Conservation (phyloP, 2,113 vertebrate genomes). For the Zootoca vivipara region DNA sequence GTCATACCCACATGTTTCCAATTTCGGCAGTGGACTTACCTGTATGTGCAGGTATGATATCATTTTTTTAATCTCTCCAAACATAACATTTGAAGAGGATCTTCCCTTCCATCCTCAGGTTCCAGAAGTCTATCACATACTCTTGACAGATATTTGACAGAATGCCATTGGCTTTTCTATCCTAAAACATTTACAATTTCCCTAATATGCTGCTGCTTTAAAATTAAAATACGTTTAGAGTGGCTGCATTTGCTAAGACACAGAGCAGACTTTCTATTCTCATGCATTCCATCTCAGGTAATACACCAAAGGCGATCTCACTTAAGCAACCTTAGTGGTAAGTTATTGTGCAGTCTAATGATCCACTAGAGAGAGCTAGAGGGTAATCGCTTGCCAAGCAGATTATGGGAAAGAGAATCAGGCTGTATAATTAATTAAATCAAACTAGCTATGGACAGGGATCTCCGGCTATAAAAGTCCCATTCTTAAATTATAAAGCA, state of each 20-base stretch:
- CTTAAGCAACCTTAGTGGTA: not conserved
- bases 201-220: too few relatives aligned
- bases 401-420: slow-evolving; percentile 5
- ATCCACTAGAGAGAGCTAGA: slow-evolving; percentile 20
- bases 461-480: not conserved
- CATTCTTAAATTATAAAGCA: slow-evolving; percentile 10
- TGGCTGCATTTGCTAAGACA: not conserved
- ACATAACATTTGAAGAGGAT: not conserved
- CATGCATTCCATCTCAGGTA: not conserved
- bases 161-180: not conserved
- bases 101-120: not conserved
- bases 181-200: not conserved
- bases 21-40: not conserved
- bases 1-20: not conserved
- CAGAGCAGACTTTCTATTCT: not conserved
- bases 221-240: not conserved
- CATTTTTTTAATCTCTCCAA: not conserved
- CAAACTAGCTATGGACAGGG: not conserved
- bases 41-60: not conserved
- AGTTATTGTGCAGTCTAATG: slow-evolving; percentile 8
- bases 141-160: not conserved
- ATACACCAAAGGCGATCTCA: not conserved
- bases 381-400: slow-evolving; percentile 8
- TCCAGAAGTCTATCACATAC: not conserved
- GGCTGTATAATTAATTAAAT: slow-evolving; percentile 13